These are phyloP conservation scores for Elanus axillaris DNA, from an alignment of 2,113 vertebrate species.

Conservation along the genomic window DNA sequence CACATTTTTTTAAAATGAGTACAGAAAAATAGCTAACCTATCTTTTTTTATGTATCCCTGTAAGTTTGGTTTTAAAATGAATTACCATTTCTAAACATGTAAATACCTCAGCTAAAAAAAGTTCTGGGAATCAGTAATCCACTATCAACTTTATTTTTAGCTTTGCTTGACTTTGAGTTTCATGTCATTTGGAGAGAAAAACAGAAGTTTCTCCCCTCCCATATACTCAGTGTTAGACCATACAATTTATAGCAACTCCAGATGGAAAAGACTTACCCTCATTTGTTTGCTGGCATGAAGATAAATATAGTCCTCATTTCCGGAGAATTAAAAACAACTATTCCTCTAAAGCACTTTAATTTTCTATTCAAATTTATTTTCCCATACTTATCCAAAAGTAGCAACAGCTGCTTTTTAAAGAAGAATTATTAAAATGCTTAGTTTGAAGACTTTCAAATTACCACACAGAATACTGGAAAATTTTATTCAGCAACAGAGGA, in stretches of 20 bases:
- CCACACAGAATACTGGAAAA: neutral
- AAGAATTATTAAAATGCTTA: neutral
- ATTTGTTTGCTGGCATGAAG: neutral
- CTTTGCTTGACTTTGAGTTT: neutral
- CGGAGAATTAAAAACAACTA: neutral
- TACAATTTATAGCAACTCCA: slow-evolving; percentile 35
- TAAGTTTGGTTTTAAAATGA: neutral
- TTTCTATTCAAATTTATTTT: neutral
- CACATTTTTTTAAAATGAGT: neutral
- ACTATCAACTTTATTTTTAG: slow-evolving; percentile 25
- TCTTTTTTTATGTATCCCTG: neutral
- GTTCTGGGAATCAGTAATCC: slow-evolving; percentile 22
- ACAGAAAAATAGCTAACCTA: neutral
- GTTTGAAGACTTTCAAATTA: neutral
- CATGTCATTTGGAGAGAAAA: neutral
- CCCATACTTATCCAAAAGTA: neutral
- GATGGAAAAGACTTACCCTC: slow-evolving; percentile 9
- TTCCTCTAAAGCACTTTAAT: neutral
- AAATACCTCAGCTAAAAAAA: neutral
- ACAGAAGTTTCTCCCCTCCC: neutral
- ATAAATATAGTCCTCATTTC: slow-evolving; percentile 28
- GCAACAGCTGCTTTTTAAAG: neutral
- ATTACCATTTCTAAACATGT: neutral
- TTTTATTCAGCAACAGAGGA: slow-evolving; percentile 48
- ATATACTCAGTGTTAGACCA: neutral